A percentile compares a stretch with the other conserved stretches of the same genome.
These are phyloP conservation scores for Dryobotodes eremita DNA, from an alignment of 2,888 invertebrate species.

Conservation along the genomic window DNA sequence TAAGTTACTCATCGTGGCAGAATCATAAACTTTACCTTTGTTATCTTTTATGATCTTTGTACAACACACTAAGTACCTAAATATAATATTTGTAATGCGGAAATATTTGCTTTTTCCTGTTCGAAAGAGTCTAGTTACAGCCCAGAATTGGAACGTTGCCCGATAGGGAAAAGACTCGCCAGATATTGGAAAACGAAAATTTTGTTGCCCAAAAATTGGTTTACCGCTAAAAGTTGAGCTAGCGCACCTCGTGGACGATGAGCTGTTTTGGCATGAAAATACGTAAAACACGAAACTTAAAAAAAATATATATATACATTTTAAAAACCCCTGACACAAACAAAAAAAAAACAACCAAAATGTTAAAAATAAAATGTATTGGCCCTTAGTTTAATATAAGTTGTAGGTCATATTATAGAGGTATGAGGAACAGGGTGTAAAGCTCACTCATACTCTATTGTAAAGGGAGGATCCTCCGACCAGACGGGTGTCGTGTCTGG, in stretches of 20 bases:
- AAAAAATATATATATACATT: too few relatives aligned
- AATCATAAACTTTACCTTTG: slow-evolving; percentile 54
- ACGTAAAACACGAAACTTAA: too few relatives aligned
- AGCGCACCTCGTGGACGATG: not conserved
- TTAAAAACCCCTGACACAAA: too few relatives aligned
- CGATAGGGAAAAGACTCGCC: not conserved
- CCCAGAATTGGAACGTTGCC: slow-evolving; percentile 40
- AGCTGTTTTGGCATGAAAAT: not conserved
- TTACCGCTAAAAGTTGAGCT: not conserved
- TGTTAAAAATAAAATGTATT: too few relatives aligned
- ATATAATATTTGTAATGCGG: slow-evolving; percentile 32
- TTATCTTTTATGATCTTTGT: slow-evolving; percentile 54
- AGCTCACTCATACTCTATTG: too few relatives aligned
- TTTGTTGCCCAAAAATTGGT: too few relatives aligned
- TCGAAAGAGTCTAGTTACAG: not conserved
- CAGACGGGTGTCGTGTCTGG: too few relatives aligned
- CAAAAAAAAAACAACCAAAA: too few relatives aligned
- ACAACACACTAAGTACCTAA: slow-evolving; percentile 6
- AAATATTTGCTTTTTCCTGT: slow-evolving; percentile 31
- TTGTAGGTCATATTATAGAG: too few relatives aligned
- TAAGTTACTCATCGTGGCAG: slow-evolving; percentile 44
- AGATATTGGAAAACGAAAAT: not conserved
- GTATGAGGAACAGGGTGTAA: too few relatives aligned
- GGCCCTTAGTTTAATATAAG: too few relatives aligned
- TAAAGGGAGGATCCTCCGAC: too few relatives aligned